phyloP scores from a whole-genome alignment of 1,140 invertebrate species.

The Tetragnatha versicolor region DNA sequence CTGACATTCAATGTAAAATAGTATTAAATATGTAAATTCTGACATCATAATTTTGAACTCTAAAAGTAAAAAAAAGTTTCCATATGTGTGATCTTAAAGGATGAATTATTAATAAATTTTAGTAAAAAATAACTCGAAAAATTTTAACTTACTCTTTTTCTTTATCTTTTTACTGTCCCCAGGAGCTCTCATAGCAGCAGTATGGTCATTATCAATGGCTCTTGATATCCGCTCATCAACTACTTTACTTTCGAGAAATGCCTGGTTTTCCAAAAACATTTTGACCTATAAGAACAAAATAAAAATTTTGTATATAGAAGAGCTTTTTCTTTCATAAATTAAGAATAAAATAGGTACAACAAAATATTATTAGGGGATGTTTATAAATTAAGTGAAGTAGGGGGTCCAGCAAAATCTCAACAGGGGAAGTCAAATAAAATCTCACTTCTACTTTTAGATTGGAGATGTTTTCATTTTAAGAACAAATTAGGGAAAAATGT shows the following conservation, averaged over 20 bases:
- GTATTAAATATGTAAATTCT: no score
- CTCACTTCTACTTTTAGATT: not conserved
- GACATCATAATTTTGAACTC: no score
- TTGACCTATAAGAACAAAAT: not conserved
- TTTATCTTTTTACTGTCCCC: constrained; percentile 14
- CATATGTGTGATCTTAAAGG: no score
- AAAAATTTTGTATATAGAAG: not conserved
- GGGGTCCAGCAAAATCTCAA: no score
- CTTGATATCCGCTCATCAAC: constrained; percentile 45
- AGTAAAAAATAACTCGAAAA: no score
- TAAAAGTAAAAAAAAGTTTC: no score
- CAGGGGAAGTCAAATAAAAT: no score
- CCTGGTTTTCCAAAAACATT: constrained; percentile 37
- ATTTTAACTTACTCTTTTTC: constrained; percentile 24
- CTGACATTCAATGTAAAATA: no score
- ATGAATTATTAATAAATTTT: no score
- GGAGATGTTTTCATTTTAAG: not conserved
- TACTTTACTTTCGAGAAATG: constrained; percentile 7
- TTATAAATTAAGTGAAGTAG: not conserved
- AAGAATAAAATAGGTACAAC: not conserved
- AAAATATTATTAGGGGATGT: not conserved
- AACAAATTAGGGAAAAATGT: no score
- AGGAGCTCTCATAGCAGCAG: constrained; percentile 47
- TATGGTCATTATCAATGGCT: constrained; percentile 50
- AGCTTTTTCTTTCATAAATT: not conserved